Evolutionary conservation across 2,888 invertebrate genomes (phyloP).

Genomic region (Pomacea canaliculata): DNA sequence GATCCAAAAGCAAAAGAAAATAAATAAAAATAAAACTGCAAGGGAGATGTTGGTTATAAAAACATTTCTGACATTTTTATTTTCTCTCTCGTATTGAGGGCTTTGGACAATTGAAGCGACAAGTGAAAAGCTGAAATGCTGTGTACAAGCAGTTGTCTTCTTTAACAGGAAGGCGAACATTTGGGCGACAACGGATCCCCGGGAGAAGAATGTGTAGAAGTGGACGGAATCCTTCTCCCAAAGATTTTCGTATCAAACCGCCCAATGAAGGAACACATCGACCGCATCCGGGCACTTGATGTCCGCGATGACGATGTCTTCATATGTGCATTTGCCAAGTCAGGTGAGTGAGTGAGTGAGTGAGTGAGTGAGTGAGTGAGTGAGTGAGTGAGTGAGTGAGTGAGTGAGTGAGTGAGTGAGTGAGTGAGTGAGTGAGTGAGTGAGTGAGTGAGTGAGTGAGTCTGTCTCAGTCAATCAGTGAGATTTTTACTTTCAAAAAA

Average conservation of each 20-base stretch:
- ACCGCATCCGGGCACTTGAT: slow-evolving; percentile 1
- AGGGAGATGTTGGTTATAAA: too few relatives aligned
- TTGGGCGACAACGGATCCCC: background rate
- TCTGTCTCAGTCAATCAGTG: too few relatives aligned
- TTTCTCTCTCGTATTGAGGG: too few relatives aligned
- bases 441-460: background rate
- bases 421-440: background rate
- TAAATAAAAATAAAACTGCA: too few relatives aligned
- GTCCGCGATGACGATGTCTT: slow-evolving; percentile 9
- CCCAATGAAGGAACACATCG: slow-evolving; percentile 5
- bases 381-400: too few relatives aligned
- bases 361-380: too few relatives aligned
- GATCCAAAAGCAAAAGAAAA: too few relatives aligned
- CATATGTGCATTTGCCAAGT: slow-evolving; percentile 2
- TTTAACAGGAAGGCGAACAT: background rate
- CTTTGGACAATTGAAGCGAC: too few relatives aligned
- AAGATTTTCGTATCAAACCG: background rate
- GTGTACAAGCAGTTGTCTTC: too few relatives aligned
- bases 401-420: background rate
- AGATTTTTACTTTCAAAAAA: background rate
- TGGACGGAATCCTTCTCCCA: background rate
- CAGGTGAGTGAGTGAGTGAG: background rate
- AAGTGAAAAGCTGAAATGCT: too few relatives aligned
- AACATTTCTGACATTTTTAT: too few relatives aligned
- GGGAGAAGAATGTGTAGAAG: background rate